Conservation (phyloP, 30 jellyfish, hydroid and myxozoan species). For the Aurelia sp. region DNA sequence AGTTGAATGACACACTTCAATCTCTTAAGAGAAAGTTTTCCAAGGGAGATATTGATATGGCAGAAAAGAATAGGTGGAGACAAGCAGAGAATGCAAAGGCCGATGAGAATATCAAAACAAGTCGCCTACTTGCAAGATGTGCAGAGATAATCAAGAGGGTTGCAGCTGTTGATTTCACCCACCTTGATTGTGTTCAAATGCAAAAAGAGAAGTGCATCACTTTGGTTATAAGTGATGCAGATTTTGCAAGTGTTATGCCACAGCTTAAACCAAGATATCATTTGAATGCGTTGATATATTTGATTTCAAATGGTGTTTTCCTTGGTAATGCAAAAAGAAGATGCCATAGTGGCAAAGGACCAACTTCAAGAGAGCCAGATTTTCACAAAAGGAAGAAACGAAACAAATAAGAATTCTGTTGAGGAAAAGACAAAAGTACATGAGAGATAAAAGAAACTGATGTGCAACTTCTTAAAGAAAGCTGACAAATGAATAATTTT, state of each 20-base stretch:
- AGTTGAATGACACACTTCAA: not conserved
- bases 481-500: too few species aligned
- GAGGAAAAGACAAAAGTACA: not conserved
- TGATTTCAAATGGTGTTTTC: not conserved
- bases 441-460: not conserved
- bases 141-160: too few species aligned
- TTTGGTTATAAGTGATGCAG: not conserved
- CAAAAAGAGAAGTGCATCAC: not conserved
- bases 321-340: not conserved
- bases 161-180: too few species aligned
- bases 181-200: too few species aligned
- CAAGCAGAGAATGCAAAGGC: too few species aligned
- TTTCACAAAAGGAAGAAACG: not conserved
- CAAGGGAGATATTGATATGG: slow-evolving; percentile 12
- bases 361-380: not conserved
- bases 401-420: not conserved
- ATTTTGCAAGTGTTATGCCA: not conserved
- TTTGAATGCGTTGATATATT: not conserved
- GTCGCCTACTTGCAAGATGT: too few species aligned
- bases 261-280: not conserved
- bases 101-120: too few species aligned
- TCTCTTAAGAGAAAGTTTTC: not conserved
- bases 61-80: not conserved
- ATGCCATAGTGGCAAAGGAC: not conserved
- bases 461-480: not conserved